Conservation (phyloP, 2,797 vertebrate genomes). For the Lycodopsis pacificus region DNA sequence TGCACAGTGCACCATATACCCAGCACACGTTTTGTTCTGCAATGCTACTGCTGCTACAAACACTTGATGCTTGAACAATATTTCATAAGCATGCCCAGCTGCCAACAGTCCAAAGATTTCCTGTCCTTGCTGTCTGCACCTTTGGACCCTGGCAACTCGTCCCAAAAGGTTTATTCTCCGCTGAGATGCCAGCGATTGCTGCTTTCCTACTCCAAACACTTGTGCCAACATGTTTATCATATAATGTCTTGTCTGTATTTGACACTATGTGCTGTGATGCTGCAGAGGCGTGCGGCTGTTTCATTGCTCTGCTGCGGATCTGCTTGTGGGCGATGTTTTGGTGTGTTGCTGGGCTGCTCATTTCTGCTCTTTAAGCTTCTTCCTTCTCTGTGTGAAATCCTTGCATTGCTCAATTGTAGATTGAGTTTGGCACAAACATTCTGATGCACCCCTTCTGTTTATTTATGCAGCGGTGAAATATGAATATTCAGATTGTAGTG, state of each 20-base stretch:
- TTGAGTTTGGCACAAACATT: background rate
- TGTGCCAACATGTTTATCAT: slow-evolving; percentile 32
- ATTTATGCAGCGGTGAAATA: background rate
- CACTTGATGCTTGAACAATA: background rate
- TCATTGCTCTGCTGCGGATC: background rate
- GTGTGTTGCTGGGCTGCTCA: background rate
- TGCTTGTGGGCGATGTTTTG: background rate
- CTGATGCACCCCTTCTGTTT: background rate
- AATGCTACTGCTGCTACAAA: background rate
- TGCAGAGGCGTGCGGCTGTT: background rate
- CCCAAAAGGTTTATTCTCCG: background rate
- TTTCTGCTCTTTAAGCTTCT: background rate
- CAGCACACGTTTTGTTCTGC: background rate
- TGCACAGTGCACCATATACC: background rate
- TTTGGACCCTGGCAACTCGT: background rate
- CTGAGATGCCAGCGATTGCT: slow-evolving; percentile 11
- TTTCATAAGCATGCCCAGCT: background rate
- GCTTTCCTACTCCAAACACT: background rate
- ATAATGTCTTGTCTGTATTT: background rate
- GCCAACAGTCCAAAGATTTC: slow-evolving; percentile 9
- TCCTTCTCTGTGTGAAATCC: background rate
- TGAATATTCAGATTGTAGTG: slow-evolving; percentile 8
- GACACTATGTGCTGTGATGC: background rate
- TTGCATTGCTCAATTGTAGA: background rate
- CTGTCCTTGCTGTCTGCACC: background rate